phyloP scores from a whole-genome alignment of 2,888 invertebrate species.

The Platyscelio sp. region DNA sequence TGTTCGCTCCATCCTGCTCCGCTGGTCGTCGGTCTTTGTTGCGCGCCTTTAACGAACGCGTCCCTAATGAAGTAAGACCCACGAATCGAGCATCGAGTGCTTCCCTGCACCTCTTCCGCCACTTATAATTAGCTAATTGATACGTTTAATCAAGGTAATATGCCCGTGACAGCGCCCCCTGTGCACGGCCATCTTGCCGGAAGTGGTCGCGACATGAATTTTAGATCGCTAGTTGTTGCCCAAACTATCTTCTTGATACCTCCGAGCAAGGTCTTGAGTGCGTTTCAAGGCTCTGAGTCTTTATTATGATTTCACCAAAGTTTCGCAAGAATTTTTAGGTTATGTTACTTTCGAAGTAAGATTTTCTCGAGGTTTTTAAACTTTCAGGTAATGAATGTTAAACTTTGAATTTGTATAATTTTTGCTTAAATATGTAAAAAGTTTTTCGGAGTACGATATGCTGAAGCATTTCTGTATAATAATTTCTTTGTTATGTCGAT shows the following conservation, averaged over 20 bases:
- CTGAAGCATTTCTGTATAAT: too few species aligned
- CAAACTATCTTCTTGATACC: background rate
- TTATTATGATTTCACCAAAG: background rate
- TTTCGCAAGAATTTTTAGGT: background rate
- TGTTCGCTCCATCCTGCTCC: conserved; percentile 1
- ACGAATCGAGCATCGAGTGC: conserved; percentile 36
- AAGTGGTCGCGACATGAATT: conserved; percentile 49
- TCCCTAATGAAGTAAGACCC: conserved; percentile 54
- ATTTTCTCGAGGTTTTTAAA: too few species aligned
- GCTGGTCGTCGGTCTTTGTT: background rate
- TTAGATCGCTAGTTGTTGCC: conserved; percentile 15
- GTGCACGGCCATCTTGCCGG: conserved; percentile 33
- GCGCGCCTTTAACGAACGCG: conserved; percentile 29
- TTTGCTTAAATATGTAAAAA: too few species aligned
- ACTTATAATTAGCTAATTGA: conserved; percentile 60
- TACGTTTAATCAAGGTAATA: conserved; percentile 59
- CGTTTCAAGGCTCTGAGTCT: conserved; percentile 15
- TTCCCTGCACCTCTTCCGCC: conserved; percentile 17
- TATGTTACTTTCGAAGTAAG: too few species aligned
- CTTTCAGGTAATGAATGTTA: too few species aligned
- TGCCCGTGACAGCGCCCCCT: conserved; percentile 36
- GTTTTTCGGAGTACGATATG: too few species aligned
- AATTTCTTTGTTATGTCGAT: too few species aligned
- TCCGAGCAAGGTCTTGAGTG: conserved; percentile 21
- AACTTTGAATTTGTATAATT: too few species aligned